Evolutionary conservation across 2,113 vertebrate genomes (phyloP).

Genomic region (Ancistrus triradiatus): DNA sequence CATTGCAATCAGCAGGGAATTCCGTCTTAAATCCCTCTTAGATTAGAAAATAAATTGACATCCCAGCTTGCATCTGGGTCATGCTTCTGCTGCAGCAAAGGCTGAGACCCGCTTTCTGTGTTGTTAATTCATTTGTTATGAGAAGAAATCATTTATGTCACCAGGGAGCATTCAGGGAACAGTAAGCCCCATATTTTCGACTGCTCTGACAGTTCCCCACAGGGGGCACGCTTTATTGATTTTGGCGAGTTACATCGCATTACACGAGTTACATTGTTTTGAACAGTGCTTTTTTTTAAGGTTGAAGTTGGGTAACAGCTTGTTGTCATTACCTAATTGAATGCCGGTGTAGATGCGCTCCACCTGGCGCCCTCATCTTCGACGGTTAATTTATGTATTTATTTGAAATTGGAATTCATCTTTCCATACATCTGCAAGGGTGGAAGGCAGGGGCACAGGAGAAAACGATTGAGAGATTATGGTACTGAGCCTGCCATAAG

Average conservation of each 20-base stretch:
- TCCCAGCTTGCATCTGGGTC: slow-evolving; percentile 63
- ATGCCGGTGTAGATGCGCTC: no score
- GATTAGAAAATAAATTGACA: slow-evolving; percentile 70
- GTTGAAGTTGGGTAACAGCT: slow-evolving; percentile 2
- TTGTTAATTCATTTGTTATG: slow-evolving; percentile 51
- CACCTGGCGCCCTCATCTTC: no score
- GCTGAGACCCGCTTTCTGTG: slow-evolving; percentile 54
- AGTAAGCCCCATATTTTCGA: slow-evolving; percentile 27
- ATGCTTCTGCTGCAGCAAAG: slow-evolving; percentile 49
- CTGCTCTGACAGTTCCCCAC: slow-evolving; percentile 13
- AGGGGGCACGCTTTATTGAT: slow-evolving; percentile 39
- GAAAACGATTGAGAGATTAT: slow-evolving; percentile 35
- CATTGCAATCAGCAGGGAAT: slow-evolving; percentile 60
- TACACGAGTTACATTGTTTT: slow-evolving; percentile 42
- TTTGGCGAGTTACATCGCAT: slow-evolving; percentile 18
- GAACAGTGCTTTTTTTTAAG: background rate
- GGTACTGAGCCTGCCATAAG: slow-evolving; percentile 29
- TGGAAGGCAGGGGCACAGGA: background rate
- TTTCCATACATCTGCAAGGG: slow-evolving; percentile 33
- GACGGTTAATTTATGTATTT: no score
- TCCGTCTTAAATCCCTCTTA: slow-evolving; percentile 59
- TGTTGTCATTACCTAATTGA: slow-evolving; percentile 31
- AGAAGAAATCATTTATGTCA: slow-evolving; percentile 37
- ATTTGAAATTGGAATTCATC: slow-evolving; percentile 39
- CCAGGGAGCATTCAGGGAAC: slow-evolving; percentile 21